phyloP scores from a whole-genome alignment of 2,888 invertebrate genomes.

The Dynastes grantii region DNA sequence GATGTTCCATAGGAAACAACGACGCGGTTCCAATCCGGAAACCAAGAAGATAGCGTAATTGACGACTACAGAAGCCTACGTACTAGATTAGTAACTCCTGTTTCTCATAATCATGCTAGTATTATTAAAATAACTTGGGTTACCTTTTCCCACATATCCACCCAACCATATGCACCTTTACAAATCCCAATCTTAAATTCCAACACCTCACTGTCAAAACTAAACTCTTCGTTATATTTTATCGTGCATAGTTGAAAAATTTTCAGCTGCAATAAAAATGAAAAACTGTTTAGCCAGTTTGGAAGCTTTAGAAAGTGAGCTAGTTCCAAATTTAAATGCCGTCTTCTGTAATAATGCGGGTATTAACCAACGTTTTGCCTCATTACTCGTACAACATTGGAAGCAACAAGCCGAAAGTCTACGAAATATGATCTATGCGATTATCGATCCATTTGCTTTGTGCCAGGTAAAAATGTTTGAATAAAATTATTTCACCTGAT shows the following conservation, averaged over 20 bases:
- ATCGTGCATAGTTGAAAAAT: slow-evolving; percentile 22
- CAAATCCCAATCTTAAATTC: no score
- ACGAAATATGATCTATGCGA: slow-evolving; percentile 75
- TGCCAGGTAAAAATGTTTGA: slow-evolving; percentile 72
- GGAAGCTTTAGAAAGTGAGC: slow-evolving; percentile 79
- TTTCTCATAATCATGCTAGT: no score
- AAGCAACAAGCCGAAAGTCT: slow-evolving; percentile 74
- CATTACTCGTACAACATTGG: slow-evolving; percentile 75
- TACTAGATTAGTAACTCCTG: no score
- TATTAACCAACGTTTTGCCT: slow-evolving; percentile 72
- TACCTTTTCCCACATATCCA: no score
- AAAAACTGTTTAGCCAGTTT: slow-evolving; percentile 79
- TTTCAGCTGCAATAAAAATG: slow-evolving; percentile 75
- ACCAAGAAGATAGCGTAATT: no score
- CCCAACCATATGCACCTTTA: no score
- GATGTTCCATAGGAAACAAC: no score
- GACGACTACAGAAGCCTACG: no score
- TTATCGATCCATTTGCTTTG: slow-evolving; percentile 81
- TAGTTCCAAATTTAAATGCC: slow-evolving; percentile 75
- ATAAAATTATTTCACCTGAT: not conserved
- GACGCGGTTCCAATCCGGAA: no score
- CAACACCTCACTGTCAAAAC: no score
- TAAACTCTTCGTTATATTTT: not conserved
- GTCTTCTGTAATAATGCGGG: slow-evolving; percentile 71
- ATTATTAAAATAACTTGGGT: no score